These are phyloP conservation scores for Capitulum mitella DNA, from an alignment of 2,888 invertebrate species.

Conservation along the genomic window DNA sequence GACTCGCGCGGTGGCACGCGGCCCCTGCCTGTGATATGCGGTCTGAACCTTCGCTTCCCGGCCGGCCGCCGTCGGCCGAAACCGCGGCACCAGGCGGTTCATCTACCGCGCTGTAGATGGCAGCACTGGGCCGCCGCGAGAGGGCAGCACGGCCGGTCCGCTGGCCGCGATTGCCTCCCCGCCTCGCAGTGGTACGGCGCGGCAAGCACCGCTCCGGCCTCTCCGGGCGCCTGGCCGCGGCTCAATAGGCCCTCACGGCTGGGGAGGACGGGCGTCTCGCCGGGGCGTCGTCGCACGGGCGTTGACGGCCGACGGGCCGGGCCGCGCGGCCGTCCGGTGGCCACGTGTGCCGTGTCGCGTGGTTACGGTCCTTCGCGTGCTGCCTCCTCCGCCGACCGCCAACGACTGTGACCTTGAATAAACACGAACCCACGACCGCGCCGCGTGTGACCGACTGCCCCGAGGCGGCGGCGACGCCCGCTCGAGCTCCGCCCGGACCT, in stretches of 20 bases:
- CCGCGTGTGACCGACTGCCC: neutral
- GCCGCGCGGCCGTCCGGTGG: no score
- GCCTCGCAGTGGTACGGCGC: no score
- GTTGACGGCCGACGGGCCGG: no score
- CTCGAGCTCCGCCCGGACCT: no score
- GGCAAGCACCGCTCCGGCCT: no score
- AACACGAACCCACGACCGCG: constrained; percentile 4
- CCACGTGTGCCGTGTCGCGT: neutral
- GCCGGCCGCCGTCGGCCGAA: neutral
- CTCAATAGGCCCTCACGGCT: no score
- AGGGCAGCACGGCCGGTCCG: no score
- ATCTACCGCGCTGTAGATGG: neutral
- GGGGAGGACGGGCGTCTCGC: no score
- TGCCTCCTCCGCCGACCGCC: neutral
- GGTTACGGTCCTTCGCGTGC: neutral
- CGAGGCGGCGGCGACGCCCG: no score
- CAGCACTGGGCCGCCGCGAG: neutral
- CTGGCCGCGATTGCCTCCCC: no score
- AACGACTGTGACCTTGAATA: neutral
- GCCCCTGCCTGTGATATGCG: neutral
- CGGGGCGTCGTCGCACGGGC: no score
- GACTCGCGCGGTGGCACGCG: neutral
- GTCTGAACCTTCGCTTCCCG: neutral
- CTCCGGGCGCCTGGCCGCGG: no score
- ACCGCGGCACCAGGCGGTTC: neutral